Conservation (phyloP, 2,113 vertebrate species). For the Columba janthina region DNA sequence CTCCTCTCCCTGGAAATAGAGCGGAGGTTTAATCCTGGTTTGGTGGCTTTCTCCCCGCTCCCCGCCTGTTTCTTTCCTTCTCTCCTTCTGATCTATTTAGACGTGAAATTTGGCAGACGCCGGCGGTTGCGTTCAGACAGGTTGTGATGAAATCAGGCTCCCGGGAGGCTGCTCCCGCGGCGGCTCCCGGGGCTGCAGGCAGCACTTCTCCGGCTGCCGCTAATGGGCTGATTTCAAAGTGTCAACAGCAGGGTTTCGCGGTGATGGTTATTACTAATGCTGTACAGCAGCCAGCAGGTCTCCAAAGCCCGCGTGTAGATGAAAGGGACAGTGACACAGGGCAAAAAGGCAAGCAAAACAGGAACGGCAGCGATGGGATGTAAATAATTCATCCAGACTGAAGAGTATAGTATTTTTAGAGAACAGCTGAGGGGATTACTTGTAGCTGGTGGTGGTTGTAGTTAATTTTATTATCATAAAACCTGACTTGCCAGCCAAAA, state of each 20-base stretch:
- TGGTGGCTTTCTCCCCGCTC: background rate
- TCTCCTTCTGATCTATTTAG: background rate
- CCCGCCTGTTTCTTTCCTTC: background rate
- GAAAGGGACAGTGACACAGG: background rate
- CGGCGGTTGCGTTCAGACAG: background rate
- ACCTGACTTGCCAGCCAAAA: background rate
- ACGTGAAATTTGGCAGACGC: background rate
- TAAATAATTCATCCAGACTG: constrained; percentile 17
- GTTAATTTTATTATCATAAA: background rate
- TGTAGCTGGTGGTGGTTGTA: background rate
- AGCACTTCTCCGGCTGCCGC: background rate
- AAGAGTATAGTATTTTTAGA: background rate
- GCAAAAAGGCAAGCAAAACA: background rate
- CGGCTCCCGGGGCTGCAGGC: background rate
- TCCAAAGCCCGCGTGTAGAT: background rate
- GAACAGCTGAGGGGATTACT: background rate
- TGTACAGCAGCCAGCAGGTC: background rate
- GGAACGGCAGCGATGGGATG: background rate
- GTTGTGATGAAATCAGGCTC: background rate
- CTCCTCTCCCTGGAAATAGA: background rate
- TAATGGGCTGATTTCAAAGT: background rate
- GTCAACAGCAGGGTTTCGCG: background rate
- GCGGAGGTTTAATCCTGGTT: background rate
- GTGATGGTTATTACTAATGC: background rate
- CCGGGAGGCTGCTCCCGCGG: background rate